Evolutionary conservation across 2,888 invertebrate species (phyloP), one percentile per base, ranked within the genome.

Genomic region (Tetrapedia diversipes): DNA sequence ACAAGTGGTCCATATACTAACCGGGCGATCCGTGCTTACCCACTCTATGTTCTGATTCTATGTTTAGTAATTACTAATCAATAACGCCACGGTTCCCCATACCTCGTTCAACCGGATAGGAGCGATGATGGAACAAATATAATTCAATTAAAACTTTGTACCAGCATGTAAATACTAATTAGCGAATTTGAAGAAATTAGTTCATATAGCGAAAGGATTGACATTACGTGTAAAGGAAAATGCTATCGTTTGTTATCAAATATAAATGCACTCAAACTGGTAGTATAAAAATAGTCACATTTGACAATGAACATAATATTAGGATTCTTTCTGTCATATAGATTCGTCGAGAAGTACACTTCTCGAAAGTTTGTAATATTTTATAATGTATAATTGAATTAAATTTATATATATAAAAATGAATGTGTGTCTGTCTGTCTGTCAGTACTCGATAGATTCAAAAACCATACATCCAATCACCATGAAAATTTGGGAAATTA

Each of bases 1-100:
- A 90, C 90, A 90, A 90, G 90, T 90, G 90, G 90, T 89, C 90
- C 88, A 90, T 90, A 90, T 89, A 90, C 86, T 86, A 90, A 81
- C 82, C 82, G 80, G n/a, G 79, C 80, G 81, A 82, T 87, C 81
- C 82, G 77, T 85, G 86, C 85, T 86, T 88, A 86, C 76, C 80
- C 82, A 65, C 67, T 77, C 82, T 84, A 82, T 83, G 82, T 86
- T 81, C 86, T 84, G 88, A 88, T 87, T 78, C 89, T 89, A 89
- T 89, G 89, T 90, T 87, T 83, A 79, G 88, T 90, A 90, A 90
- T 90, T 90, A 87, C 89, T 87, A 89, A 90, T 90, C 89, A 88
- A 90, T 89, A 87, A 86, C 86, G 87, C 84, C 79, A 68, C 79
- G 70, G 71, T 63, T 77, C 64, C 72, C 57, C 65, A 51, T 49